Evolutionary conservation across 2,888 invertebrate genomes (phyloP), one percentile per base, ranked within the genome.

Genomic region (Alloplasta piceator): DNA sequence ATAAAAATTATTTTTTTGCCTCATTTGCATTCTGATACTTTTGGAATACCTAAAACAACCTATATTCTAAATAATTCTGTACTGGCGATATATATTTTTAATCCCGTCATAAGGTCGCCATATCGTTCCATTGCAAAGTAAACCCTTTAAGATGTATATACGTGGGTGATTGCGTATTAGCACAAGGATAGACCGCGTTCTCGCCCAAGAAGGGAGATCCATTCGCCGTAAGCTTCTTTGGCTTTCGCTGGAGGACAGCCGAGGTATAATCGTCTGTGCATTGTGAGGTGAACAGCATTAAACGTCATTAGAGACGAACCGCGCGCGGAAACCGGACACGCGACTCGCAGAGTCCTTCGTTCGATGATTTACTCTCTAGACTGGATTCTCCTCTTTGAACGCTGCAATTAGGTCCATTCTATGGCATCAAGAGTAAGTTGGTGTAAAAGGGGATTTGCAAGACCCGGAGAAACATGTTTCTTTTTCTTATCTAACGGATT

Each of bases 391-490:
- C 38, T n/a, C 46, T 48, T 56, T 67, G 78, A 73, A 78, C 78
- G 39, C 63, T 68, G 70, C 77, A 80, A 80, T 77, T 73, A 81
- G 73, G 67, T 7, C 72, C 68, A 80, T 81, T 74, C 70, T 73
- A 81, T 77, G 77, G 77, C 81, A 55, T 77, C 73, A 68, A 4
- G 74, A 80, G 58, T 67, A 52, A 50, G 52, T 72, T 58, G 36
- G 26, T 48, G 9, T 14, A 52, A 58, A 78, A 66, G 61, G 38
- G 61, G 26, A 26, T 26, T 26, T 26, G 26, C 26, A 26, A 26
- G 26, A 26, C n/a, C n/a, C n/a, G n/a, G n/a, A n/a, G n/a, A n/a
- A n/a, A n/a, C 26, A 26, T 26, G 26, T 26, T 26, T 26, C 26
- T 26, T 26, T 26, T 26, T 26, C 26, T 26, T 26, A 26, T 26